These are phyloP conservation scores for Aldrovandia affinis DNA, from an alignment of 2,797 vertebrate genomes.

Conservation along the genomic window DNA sequence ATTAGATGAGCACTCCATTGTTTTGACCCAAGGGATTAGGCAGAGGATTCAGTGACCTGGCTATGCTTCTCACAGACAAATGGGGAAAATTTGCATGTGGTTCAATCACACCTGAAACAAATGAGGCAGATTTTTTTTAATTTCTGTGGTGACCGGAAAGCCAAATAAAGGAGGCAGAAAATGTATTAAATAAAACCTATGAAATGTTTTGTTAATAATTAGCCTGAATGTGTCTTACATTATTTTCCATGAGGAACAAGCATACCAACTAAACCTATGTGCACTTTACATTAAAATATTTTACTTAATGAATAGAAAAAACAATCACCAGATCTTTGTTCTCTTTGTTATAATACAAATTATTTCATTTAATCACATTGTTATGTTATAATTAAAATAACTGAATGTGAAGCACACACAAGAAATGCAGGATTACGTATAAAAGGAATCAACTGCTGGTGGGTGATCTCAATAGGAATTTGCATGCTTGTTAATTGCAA, in stretches of 20 bases:
- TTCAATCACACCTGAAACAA: neutral
- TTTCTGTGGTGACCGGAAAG: neutral
- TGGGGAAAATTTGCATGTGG: neutral
- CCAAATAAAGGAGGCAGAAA: neutral
- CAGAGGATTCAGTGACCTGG: conserved; percentile 32
- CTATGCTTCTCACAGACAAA: neutral
- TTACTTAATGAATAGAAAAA: neutral
- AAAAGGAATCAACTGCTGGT: neutral
- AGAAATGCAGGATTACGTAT: neutral
- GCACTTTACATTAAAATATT: neutral
- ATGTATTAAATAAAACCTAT: no score
- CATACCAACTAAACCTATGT: neutral
- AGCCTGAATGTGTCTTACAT: neutral
- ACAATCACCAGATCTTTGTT: neutral
- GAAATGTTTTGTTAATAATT: neutral
- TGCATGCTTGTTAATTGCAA: neutral
- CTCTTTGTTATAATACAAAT: neutral
- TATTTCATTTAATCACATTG: no score
- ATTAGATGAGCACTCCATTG: conserved; percentile 31
- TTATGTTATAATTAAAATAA: neutral
- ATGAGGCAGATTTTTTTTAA: neutral
- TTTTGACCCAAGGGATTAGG: conserved; percentile 38
- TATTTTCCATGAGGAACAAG: neutral
- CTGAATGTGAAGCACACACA: neutral
- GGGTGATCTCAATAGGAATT: neutral